phyloP scores from a whole-genome alignment of 2,113 vertebrate species.

The Oriolus oriolus region DNA sequence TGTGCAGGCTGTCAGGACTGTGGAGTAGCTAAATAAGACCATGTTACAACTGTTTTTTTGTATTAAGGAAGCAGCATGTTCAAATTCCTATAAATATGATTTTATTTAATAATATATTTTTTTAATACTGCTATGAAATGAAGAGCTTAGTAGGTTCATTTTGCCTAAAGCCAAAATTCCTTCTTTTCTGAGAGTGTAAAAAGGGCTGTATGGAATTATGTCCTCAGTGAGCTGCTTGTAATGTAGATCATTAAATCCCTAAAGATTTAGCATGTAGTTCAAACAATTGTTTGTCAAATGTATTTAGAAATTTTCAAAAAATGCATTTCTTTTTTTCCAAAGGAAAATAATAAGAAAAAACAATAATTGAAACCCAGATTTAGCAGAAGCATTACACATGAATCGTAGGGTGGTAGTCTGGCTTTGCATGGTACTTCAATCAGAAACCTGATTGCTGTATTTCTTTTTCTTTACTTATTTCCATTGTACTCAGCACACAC shows the following conservation, averaged over 20 bases:
- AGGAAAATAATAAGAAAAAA: not conserved
- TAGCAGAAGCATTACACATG: not conserved
- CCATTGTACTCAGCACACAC: not conserved
- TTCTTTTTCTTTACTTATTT: not conserved
- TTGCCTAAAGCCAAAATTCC: slow-evolving; percentile 1
- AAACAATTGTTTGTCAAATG: not conserved
- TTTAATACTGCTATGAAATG: not conserved
- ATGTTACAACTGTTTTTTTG: not conserved
- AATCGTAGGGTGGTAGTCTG: not conserved
- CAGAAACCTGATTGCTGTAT: not conserved
- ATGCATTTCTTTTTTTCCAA: not conserved
- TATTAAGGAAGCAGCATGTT: not conserved
- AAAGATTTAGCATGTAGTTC: not conserved
- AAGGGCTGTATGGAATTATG: not conserved
- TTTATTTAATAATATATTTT: not conserved
- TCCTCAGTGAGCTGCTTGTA: not conserved
- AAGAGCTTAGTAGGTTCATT: slow-evolving; percentile 7
- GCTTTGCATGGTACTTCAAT: not conserved
- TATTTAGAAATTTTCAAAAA: not conserved
- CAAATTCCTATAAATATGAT: not conserved
- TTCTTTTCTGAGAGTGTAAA: not conserved
- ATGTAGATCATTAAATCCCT: not conserved
- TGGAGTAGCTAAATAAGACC: not conserved
- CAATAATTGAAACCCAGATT: not conserved
- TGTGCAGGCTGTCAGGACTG: not conserved